Evolutionary conservation across 2,888 invertebrate genomes (phyloP).

Genomic region (Invenusta paracnida): DNA sequence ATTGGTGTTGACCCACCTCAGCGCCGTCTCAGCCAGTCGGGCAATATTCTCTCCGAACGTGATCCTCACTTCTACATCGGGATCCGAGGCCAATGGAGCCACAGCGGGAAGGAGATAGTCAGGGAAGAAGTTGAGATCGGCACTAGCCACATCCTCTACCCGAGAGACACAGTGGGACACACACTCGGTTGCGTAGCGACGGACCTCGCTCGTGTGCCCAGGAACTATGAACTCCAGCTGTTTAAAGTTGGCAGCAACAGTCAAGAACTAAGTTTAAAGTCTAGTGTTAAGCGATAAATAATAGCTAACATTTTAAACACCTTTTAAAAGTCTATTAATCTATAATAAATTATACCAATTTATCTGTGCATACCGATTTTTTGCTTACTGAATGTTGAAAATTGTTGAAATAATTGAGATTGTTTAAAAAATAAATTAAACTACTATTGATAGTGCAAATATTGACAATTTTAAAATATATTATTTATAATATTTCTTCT

Average conservation of each 20-base stretch:
- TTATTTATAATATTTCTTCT: no score
- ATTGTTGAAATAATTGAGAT: no score
- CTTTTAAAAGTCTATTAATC: no score
- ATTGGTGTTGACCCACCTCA: constrained; percentile 22
- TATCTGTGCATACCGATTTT: no score
- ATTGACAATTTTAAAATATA: no score
- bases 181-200: constrained; percentile 30
- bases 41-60: constrained; percentile 32
- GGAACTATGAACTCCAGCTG: constrained; percentile 35
- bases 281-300: no score
- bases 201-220: constrained; percentile 20
- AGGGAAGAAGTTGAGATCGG: constrained; percentile 38
- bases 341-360: no score
- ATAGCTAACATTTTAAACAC: no score
- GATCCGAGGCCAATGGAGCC: neutral
- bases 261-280: no score
- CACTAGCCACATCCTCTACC: constrained; percentile 2
- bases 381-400: no score
- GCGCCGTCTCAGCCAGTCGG: constrained; percentile 31
- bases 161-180: constrained; percentile 13
- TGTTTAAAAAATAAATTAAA: no score
- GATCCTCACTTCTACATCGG: neutral
- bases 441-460: no score
- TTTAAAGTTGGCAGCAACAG: neutral
- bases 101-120: constrained; percentile 35